Base-by-base conservation (phyloP, 1,140 invertebrate genomes). In the Chironomus tepperi region DNA sequence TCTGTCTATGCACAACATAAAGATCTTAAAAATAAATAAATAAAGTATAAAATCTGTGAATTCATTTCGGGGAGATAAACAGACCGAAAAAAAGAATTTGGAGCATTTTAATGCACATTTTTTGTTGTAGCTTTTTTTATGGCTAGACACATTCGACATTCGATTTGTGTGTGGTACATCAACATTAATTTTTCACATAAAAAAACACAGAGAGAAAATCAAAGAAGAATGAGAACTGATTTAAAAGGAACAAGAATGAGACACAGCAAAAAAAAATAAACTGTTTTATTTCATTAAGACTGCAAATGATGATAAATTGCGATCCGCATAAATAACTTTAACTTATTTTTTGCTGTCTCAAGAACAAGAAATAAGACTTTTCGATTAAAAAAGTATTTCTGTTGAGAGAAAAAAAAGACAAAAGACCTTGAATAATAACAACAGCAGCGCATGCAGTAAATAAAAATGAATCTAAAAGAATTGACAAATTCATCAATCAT, bases 401-500 rank as follows among this genome's bases (percentile, higher is more conserved):
- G 47, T 57, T 10, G 8, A 57, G 18, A 70, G 47, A 19, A 70
- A 19, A 70, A 70, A 19, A 70, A 18, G 18, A 19, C 12, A 15
- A 57, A 47, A 57, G 47, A 5, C 47, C 47, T n/a, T 15, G 12
- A n/a, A 10, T 47, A 15, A 15, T 57, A 15, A 3, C 47, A 57
- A 2, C 24, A 5, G 24, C 24, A 34, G 24, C 24, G 24, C 24
- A 34, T 34, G 9, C 47, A 10, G 47, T 57, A 57, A 57, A 57
- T 57, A 57, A 57, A 57, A 57, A 1, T 12, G n/a, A 70, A 18
- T 70, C 65, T 21, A 16, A 9, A 70, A 70, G 9, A 18, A 70
- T 70, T 70, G 65, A 70, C 65, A 70, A 70, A 18, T 70, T 21
- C 65, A 70, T 70, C 65, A 70, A 70, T 70, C 65, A 70, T 70